A percentile compares a stretch with the other conserved stretches of the same genome.
phyloP scores from a whole-genome alignment of 2,888 invertebrate species.

The Cinara cedri region DNA sequence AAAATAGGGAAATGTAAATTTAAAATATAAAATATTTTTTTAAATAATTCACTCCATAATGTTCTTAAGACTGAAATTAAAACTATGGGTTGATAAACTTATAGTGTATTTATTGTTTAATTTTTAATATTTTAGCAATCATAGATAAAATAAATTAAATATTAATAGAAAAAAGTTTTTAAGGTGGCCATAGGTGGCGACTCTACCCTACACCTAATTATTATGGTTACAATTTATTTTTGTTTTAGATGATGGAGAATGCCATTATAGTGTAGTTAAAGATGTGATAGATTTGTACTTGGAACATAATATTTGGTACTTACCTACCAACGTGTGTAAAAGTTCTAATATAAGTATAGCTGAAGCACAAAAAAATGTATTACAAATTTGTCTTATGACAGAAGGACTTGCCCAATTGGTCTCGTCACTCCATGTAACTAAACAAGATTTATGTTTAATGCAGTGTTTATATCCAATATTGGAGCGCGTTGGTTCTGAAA shows the following conservation, averaged over 20 bases:
- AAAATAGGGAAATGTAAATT: too few species aligned
- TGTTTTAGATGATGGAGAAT: conserved; percentile 15
- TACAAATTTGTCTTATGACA: conserved; percentile 72
- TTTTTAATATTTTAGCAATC: too few species aligned
- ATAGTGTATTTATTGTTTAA: too few species aligned
- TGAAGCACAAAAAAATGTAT: conserved; percentile 70
- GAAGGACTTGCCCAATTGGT: conserved; percentile 76
- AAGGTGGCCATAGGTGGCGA: too few species aligned
- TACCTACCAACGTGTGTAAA: conserved; percentile 59
- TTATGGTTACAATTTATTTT: conserved; percentile 7
- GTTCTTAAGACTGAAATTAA: too few species aligned
- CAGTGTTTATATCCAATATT: conserved; percentile 73
- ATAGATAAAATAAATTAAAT: too few species aligned
- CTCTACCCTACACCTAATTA: background rate
- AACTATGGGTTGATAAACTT: too few species aligned
- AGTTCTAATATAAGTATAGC: conserved; percentile 58
- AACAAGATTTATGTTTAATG: conserved; percentile 70
- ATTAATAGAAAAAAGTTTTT: too few species aligned
- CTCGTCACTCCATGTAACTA: conserved; percentile 64
- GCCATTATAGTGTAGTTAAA: conserved; percentile 31
- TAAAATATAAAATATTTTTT: too few species aligned
- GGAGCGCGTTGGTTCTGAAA: conserved; percentile 67
- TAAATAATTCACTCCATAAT: too few species aligned
- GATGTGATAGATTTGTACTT: conserved; percentile 48
- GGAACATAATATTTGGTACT: conserved; percentile 39